A percentile compares a stretch with the other conserved stretches of the same genome.
Evolutionary conservation across 2,888 invertebrate genomes (phyloP).

Genomic region (Torymus aiolomorphi): DNA sequence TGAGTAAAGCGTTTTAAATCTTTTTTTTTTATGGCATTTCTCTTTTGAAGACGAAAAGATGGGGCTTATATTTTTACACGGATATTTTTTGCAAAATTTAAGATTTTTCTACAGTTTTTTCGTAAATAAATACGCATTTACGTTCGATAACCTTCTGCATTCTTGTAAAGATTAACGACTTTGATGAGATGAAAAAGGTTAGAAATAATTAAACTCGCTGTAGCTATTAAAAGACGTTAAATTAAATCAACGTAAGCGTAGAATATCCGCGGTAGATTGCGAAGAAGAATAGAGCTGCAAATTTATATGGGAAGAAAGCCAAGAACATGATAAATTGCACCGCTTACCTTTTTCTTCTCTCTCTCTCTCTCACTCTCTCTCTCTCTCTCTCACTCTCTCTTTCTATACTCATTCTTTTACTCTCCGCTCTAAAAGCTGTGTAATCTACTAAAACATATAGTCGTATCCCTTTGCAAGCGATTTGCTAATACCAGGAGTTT

Average conservation of each 20-base stretch:
- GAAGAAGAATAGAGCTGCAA: conserved; percentile 22
- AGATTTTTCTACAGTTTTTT: too few species aligned
- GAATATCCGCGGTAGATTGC: too few species aligned
- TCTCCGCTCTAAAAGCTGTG: conserved; percentile 18
- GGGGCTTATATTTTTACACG: too few species aligned
- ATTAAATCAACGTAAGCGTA: background rate
- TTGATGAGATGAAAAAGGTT: too few species aligned
- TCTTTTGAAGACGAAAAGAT: too few species aligned
- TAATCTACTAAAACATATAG: conserved; percentile 40
- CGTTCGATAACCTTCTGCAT: too few species aligned
- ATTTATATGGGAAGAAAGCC: conserved; percentile 18
- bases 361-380: background rate
- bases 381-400: background rate
- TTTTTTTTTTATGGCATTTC: too few species aligned
- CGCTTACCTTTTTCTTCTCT: conserved; percentile 24
- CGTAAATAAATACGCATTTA: too few species aligned
- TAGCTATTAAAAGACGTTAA: background rate
- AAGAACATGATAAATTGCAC: conserved; percentile 12
- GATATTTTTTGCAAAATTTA: too few species aligned
- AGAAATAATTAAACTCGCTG: too few species aligned
- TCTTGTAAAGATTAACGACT: too few species aligned
- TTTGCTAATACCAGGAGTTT: conserved; percentile 60
- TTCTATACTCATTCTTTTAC: too few species aligned
- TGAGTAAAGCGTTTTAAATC: background rate
- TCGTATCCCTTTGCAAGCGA: conserved; percentile 52